Evolutionary conservation across 2,888 invertebrate species (phyloP), one percentile per base, ranked within the genome.

Genomic region (Thera britannica): DNA sequence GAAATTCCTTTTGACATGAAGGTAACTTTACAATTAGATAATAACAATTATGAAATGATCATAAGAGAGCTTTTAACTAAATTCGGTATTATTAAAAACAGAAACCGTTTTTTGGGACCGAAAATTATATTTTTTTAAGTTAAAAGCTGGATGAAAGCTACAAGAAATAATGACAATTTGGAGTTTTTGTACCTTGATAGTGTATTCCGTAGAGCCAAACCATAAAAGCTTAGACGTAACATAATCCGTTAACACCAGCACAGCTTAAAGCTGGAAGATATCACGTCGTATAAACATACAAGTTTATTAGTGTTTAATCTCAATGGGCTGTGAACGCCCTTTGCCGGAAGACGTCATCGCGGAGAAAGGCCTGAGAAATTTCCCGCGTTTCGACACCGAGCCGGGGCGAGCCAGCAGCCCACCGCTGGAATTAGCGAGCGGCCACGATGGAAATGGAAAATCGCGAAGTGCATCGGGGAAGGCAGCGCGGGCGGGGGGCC

Each of bases 401-500:
- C 58, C 62, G 79, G 75, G 72, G 73, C 78, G 78, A 79, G 82
- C 78, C 78, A 78, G 82, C 80, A 79, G 81, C 77, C 79, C 77
- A 83, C 81, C 81, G 83, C 84, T 88, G 85, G 86, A 90, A 87
- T 90, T 89, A 90, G 87, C 84, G 81, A 86, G 84, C 79, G 82
- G 82, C 86, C 83, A 80, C 82, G 85, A 83, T 92, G 92, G 86
- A 91, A 92, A 92, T 92, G 92, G 92, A 92, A 92, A 92, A 92
- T 90, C 86, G 91, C 91, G 87, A 89, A 86, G 88, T 89, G 88
- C 88, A 87, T 78, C 82, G 80, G 79, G 78, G 83, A 75, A 73
- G 44, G 68, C 70, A 73, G 76, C 65, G 77, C 72, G 70, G 60
- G 75, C 69, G 73, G 73, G 70, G 83, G 83, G 82, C 83, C 73